Conservation (phyloP, 2,888 invertebrate genomes). For the Embidobia sp. region DNA sequence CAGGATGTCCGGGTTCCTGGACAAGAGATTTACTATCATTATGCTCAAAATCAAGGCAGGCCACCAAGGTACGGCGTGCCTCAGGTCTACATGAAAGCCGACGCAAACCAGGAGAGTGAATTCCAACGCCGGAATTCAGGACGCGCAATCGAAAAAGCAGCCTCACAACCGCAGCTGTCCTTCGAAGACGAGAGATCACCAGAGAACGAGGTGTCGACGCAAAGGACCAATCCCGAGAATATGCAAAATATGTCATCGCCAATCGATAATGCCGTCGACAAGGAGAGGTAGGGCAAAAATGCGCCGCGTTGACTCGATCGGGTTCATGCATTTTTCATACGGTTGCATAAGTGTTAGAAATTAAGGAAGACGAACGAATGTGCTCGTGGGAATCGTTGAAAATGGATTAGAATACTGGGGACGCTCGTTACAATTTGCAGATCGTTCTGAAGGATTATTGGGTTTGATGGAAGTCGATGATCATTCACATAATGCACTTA, state of each 20-base stretch:
- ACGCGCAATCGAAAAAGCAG: constrained; percentile 81
- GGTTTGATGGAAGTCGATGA: too few relatives aligned
- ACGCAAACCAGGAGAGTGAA: constrained; percentile 73
- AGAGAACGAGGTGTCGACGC: constrained; percentile 63
- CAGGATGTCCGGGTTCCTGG: constrained; percentile 74
- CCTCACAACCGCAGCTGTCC: constrained; percentile 87
- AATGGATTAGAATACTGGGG: not conserved
- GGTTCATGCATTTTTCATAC: constrained; percentile 42
- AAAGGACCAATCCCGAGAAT: constrained; percentile 70
- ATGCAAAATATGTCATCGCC: constrained; percentile 64
- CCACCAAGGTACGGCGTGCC: constrained; percentile 73
- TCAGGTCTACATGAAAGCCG: constrained; percentile 77
- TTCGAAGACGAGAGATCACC: constrained; percentile 81
- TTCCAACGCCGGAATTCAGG: constrained; percentile 75
- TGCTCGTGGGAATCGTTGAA: too few relatives aligned
- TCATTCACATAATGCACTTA: too few relatives aligned
- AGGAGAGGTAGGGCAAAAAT: constrained; percentile 70
- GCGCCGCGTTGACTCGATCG: constrained; percentile 20
- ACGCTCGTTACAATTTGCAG: not conserved
- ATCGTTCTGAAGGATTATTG: too few relatives aligned
- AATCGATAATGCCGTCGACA: constrained; percentile 61
- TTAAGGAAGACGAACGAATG: constrained; percentile 1
- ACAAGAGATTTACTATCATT: constrained; percentile 78
- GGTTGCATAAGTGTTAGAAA: constrained; percentile 26
- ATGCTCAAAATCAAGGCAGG: constrained; percentile 73